Conservation (phyloP, 2,113 vertebrate species). For the Spermophilus dauricus region DNA sequence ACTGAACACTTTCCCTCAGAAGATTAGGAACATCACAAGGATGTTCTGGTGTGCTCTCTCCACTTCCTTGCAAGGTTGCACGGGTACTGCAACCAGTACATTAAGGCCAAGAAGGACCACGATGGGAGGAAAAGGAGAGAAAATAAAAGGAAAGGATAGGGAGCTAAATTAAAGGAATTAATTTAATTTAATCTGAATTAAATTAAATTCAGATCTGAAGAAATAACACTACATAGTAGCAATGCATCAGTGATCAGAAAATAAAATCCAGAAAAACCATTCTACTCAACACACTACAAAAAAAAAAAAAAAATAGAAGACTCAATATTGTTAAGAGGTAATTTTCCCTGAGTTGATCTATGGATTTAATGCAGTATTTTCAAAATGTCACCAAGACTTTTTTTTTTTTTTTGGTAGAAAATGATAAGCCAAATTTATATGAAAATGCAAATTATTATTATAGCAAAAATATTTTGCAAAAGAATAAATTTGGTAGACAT, state of each 20-base stretch:
- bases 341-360: not conserved
- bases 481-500: not conserved
- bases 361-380: constrained; percentile 17
- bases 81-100: not conserved
- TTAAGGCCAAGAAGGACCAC: not conserved
- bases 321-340: not conserved
- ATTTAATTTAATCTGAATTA: too few species aligned
- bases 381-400: not conserved
- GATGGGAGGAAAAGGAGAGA: too few species aligned
- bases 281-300: not conserved
- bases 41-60: not conserved
- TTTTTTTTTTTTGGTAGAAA: not conserved
- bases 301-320: not conserved
- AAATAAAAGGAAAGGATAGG: too few species aligned
- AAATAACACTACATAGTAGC: not conserved
- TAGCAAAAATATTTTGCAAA: not conserved
- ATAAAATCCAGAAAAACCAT: not conserved
- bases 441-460: not conserved
- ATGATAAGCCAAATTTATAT: not conserved
- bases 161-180: not conserved
- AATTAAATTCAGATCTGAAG: not conserved
- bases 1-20: not conserved
- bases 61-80: not conserved
- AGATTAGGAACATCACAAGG: not conserved
- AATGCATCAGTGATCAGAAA: not conserved